These are phyloP conservation scores for Euplexia lucipara DNA, from an alignment of 2,888 invertebrate species.

Conservation along the genomic window DNA sequence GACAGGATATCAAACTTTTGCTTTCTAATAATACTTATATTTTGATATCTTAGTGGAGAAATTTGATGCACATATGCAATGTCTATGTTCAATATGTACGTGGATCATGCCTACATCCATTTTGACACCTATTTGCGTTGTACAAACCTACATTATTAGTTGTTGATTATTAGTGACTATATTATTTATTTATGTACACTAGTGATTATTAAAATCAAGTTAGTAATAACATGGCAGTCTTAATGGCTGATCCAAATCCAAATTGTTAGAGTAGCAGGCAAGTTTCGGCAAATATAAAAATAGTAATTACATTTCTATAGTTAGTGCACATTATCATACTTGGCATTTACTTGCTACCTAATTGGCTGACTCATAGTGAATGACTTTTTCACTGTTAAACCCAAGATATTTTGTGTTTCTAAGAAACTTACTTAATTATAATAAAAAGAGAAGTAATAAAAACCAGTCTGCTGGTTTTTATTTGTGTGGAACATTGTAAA, in stretches of 20 bases:
- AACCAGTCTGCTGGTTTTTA: conserved; percentile 28
- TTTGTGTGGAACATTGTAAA: conserved; percentile 22
- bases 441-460: conserved; percentile 32
- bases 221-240: background rate
- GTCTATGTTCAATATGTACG: background rate
- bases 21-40: conserved; percentile 5
- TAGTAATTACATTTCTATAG: background rate
- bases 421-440: background rate
- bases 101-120: background rate
- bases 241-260: background rate
- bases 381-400: conserved; percentile 19
- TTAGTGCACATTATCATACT: conserved; percentile 8
- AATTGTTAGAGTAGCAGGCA: background rate
- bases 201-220: conserved; percentile 3
- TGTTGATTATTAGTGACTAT: no score
- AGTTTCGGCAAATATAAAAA: conserved; percentile 3
- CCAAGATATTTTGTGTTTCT: conserved; percentile 2
- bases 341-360: conserved; percentile 16
- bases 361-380: conserved; percentile 25
- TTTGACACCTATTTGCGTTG: background rate
- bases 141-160: no score
- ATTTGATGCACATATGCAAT: background rate
- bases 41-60: background rate
- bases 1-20: conserved; percentile 1
- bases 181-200: background rate